Evolutionary conservation across 2,797 vertebrate genomes (phyloP).

Genomic region (Atherinosoma microstoma): DNA sequence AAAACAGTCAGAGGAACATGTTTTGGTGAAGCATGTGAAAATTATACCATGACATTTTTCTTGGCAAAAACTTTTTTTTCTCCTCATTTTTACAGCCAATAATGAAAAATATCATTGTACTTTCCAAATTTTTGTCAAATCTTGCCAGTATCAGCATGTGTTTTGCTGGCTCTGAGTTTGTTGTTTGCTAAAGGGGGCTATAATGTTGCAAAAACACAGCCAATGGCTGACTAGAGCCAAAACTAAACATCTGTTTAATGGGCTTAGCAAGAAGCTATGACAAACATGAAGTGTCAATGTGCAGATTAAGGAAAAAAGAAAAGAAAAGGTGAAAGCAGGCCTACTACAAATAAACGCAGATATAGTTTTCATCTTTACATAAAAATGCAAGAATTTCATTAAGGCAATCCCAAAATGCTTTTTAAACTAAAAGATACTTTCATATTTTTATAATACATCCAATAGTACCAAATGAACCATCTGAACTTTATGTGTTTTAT

Average conservation of each 20-base stretch:
- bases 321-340: background rate
- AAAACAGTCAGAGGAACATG: too few relatives aligned
- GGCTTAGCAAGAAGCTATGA: background rate
- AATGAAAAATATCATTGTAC: background rate
- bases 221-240: background rate
- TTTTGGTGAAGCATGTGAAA: too few relatives aligned
- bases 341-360: too few relatives aligned
- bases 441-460: too few relatives aligned
- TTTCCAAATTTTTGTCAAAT: background rate
- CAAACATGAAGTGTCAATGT: background rate
- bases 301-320: background rate
- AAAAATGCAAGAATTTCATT: too few relatives aligned
- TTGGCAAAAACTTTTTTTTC: background rate
- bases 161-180: background rate
- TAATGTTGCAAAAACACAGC: background rate
- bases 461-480: too few relatives aligned
- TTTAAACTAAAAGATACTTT: too few relatives aligned
- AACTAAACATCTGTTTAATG: background rate
- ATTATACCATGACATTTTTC: too few relatives aligned
- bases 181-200: background rate
- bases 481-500: too few relatives aligned
- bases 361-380: too few relatives aligned
- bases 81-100: background rate
- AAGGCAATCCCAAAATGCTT: too few relatives aligned
- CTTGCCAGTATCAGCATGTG: background rate